Evolutionary conservation across 1,140 invertebrate species (phyloP).

Genomic region (Acromyrmex charruanus): DNA sequence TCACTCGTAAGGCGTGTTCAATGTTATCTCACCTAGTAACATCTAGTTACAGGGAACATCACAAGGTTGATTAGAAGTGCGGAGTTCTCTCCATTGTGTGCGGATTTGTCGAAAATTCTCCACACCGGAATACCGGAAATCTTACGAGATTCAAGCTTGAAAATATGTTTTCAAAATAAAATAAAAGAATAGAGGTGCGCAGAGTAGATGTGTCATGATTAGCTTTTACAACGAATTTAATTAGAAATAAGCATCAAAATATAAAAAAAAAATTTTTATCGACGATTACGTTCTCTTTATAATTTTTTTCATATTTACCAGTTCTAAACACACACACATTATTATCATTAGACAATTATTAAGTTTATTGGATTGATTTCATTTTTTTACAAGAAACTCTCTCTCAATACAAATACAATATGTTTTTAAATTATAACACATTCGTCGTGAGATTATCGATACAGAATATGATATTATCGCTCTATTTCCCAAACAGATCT

Average conservation of each 20-base stretch:
- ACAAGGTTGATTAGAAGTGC: constrained; percentile 50
- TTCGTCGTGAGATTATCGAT: constrained; percentile 24
- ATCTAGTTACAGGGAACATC: constrained; percentile 40
- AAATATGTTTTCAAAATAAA: neutral
- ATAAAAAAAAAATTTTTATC: neutral
- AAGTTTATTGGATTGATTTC: neutral
- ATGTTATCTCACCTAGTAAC: constrained; percentile 60
- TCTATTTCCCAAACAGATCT: constrained; percentile 20
- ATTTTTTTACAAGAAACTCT: neutral
- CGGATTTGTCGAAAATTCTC: constrained; percentile 27
- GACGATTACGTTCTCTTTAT: too few relatives aligned
- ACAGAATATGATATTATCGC: neutral
- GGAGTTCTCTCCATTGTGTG: constrained; percentile 17
- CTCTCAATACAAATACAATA: neutral
- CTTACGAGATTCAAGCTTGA: neutral
- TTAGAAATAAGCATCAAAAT: neutral
- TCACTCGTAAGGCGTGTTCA: constrained; percentile 47
- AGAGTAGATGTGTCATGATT: neutral
- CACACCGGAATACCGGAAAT: neutral
- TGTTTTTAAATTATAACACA: neutral
- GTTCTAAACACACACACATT: neutral
- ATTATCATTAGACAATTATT: neutral
- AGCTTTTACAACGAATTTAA: neutral
- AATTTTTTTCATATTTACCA: neutral
- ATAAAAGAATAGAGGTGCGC: neutral